phyloP scores from a whole-genome alignment of 2,797 vertebrate genomes.

The Tadarida brasiliensis region DNA sequence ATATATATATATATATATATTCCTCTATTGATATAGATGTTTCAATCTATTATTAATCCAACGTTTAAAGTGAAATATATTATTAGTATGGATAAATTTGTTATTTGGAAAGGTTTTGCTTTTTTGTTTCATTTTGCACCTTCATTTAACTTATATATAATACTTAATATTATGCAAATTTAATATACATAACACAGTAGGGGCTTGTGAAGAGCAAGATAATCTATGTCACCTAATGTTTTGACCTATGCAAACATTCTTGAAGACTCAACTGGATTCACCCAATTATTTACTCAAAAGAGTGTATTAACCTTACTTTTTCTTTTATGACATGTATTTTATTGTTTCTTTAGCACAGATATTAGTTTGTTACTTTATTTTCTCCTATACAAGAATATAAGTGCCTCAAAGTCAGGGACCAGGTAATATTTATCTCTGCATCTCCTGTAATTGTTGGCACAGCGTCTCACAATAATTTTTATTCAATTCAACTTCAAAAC shows the following conservation, averaged over 20 bases:
- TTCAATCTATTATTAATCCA: not conserved
- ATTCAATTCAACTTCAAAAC: not conserved
- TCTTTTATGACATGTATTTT: not conserved
- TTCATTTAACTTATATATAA: not conserved
- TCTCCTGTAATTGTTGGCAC: not conserved
- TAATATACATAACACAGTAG: not conserved
- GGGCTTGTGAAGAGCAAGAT: not conserved
- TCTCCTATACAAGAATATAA: not conserved
- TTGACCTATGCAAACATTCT: not conserved
- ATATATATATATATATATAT: not conserved
- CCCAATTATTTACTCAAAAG: not conserved
- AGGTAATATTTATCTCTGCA: not conserved
- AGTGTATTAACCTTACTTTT: not conserved
- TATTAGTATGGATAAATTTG: not conserved
- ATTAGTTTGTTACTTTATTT: not conserved
- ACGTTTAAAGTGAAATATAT: not conserved
- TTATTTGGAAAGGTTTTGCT: not conserved
- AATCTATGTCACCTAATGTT: not conserved
- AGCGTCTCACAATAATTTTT: not conserved
- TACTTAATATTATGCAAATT: not conserved
- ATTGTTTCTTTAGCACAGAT: not conserved
- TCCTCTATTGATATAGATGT: not conserved
- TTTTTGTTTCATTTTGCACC: conserved; percentile 2
- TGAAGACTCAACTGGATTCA: not conserved
- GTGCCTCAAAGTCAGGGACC: not conserved